Base-by-base conservation (phyloP, 2,888 invertebrate species). In the Drosophila infuscata region DNA sequence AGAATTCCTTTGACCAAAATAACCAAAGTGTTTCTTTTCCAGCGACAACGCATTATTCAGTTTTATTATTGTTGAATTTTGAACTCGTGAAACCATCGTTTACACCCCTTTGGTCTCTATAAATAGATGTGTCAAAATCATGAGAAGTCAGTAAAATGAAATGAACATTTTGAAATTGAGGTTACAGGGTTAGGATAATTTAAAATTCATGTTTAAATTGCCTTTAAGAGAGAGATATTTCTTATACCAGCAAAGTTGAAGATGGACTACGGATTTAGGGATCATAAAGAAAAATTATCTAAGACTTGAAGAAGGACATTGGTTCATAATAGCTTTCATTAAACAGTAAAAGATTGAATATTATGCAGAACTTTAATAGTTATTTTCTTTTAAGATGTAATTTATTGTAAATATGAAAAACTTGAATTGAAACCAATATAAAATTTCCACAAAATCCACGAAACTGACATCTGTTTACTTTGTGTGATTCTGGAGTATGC, bases 41-140 rank as follows among this genome's bases (percentile, higher is more conserved):
- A 81, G 74, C 58, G 36, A 54, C 59, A 71, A 53, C 30, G 3
- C 51, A 76, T 67, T 65, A 71, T 68, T 64, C 53, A 41, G 59
- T 73, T 77, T 64, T 60, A 70, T 78, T 82, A 57, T 66, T 56
- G 63, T 72, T 54, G 51, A 79, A 70, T 56, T 59, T 69, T 66
- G 36, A 79, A 72, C 51, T n/a, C 61, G 46, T 60, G 46, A 25
- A 15, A 15, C 17, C 17, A 58, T 46, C 54, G 61, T 46, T 62
- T 66, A 57, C 51, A 56, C 51, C 58, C 58, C 41, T 69, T 52
- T 20, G 29, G 20, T 2, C 0, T 36, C 12, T 65, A 69, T 65
- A 59, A 65, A 63, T 77, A 70, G 59, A 65, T 41, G 46, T 73
- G 66, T 62, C 56, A 35, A 41, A 69, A 49, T 56, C 38, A 30